A percentile compares a stretch with the other conserved stretches of the same genome.
phyloP scores from a whole-genome alignment of 2,888 invertebrate species.

The Mythimna pallens region DNA sequence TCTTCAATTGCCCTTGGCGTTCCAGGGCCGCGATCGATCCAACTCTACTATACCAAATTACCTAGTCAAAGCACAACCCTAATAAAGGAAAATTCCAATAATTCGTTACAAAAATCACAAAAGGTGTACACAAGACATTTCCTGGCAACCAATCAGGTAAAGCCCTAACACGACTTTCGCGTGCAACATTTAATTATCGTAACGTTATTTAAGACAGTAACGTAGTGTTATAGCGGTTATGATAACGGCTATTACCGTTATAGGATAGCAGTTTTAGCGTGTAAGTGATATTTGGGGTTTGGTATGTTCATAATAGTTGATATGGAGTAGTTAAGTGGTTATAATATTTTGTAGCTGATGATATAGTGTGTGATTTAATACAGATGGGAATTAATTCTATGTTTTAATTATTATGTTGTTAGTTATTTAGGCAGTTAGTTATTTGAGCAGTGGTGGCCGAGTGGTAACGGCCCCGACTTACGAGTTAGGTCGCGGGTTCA shows the following conservation, averaged over 20 bases:
- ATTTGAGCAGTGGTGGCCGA: too few species aligned
- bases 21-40: too few species aligned
- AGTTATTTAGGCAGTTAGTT: neutral
- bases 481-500: too few species aligned
- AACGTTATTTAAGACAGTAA: slow-evolving; percentile 59
- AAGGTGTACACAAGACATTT: slow-evolving; percentile 30
- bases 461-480: too few species aligned
- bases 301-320: slow-evolving; percentile 24
- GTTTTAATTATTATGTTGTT: slow-evolving; percentile 1
- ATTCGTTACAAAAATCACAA: slow-evolving; percentile 12
- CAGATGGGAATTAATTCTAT: neutral
- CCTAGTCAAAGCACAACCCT: slow-evolving; percentile 3
- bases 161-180: slow-evolving; percentile 42
- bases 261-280: slow-evolving; percentile 55
- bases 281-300: slow-evolving; percentile 55
- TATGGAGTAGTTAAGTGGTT: slow-evolving; percentile 18
- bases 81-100: neutral
- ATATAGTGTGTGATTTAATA: slow-evolving; percentile 5
- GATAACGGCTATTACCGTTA: slow-evolving; percentile 59
- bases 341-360: slow-evolving; percentile 3
- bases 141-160: slow-evolving; percentile 36
- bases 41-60: neutral
- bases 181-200: slow-evolving; percentile 56
- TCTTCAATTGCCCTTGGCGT: too few species aligned
- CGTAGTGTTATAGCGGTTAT: slow-evolving; percentile 55